These are phyloP conservation scores for Coluber constrictor DNA, from an alignment of 2,797 vertebrate species.

Conservation along the genomic window DNA sequence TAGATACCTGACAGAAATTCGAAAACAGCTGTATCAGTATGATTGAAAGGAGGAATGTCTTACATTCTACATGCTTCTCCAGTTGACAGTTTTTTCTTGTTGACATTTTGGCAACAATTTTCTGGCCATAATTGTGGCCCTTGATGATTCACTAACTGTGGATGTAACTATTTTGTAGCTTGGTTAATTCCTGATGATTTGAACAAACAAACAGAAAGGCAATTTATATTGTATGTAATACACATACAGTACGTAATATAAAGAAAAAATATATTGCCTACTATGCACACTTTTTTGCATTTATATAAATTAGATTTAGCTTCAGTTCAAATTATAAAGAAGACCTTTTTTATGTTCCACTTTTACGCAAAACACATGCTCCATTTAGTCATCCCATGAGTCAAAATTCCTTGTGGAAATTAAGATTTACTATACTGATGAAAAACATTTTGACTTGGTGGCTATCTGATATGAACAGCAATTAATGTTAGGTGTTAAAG, in stretches of 20 bases:
- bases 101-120: neutral
- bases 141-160: neutral
- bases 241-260: neutral
- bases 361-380: neutral
- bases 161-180: neutral
- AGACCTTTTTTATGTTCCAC: neutral
- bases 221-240: neutral
- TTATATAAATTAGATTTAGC: neutral
- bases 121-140: neutral
- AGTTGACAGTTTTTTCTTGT: neutral
- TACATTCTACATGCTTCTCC: neutral
- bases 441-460: neutral
- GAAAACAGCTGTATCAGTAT: neutral
- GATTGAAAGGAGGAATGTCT: neutral
- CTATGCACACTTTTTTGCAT: rapidly evolving
- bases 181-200: neutral
- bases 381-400: neutral
- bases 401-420: neutral
- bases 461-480: neutral
- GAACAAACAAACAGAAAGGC: neutral
- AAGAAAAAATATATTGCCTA: neutral
- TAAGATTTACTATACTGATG: neutral
- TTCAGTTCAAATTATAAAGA: neutral
- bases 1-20: neutral
- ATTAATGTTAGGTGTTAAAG: neutral